Conservation (phyloP, 2,113 vertebrate genomes). For the Cariama cristata region DNA sequence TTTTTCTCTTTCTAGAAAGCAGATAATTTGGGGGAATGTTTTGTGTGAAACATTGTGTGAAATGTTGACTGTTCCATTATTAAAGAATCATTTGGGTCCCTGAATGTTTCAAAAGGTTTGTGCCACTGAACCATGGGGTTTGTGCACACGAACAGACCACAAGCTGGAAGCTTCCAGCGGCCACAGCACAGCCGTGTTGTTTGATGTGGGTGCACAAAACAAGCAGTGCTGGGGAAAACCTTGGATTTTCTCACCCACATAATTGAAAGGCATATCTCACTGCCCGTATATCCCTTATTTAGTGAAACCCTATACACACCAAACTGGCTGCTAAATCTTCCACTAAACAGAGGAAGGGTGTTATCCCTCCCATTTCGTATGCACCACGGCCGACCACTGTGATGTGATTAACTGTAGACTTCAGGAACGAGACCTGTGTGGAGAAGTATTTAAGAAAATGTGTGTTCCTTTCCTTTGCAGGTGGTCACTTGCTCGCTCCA, state of each 20-base stretch:
- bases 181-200: neutral
- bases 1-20: neutral
- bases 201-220: neutral
- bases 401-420: accelerated
- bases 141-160: neutral
- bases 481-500: neutral
- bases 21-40: neutral
- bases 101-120: neutral
- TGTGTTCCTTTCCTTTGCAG: neutral
- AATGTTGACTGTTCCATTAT: neutral
- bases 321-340: neutral
- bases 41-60: neutral
- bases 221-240: neutral
- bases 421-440: neutral
- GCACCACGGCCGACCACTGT: neutral
- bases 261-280: neutral
- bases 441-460: neutral
- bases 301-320: neutral
- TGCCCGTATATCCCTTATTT: neutral
- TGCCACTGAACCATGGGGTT: neutral
- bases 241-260: neutral
- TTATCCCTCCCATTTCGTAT: neutral
- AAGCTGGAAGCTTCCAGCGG: neutral
- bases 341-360: neutral
- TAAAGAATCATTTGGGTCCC: neutral